Percentiles rank a stretch among this genome's conserved stretches.
These are phyloP conservation scores for Heliconius ismenius DNA, from an alignment of 2,888 invertebrate species.

Conservation along the genomic window DNA sequence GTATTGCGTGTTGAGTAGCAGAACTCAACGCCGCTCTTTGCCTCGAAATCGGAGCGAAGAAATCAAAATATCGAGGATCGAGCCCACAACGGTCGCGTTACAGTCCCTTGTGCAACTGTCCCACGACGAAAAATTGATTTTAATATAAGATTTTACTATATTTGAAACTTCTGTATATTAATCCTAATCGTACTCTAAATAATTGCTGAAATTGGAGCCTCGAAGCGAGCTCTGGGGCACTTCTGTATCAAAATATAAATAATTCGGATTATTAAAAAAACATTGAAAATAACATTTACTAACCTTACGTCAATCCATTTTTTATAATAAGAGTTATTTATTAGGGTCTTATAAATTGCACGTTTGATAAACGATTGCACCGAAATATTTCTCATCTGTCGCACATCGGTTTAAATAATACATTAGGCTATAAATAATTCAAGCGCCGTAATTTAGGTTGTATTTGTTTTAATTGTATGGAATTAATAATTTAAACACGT, in stretches of 20 bases:
- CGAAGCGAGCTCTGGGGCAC: neutral
- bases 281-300: neutral
- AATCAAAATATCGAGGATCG: no score
- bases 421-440: neutral
- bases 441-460: neutral
- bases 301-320: neutral
- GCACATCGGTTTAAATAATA: neutral
- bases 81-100: no score
- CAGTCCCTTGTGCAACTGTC: no score
- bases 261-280: neutral
- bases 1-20: no score
- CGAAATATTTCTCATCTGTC: slow-evolving; percentile 13
- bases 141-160: no score
- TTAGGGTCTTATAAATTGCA: slow-evolving; percentile 8
- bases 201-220: neutral
- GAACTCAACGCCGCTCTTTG: no score
- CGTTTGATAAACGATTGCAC: neutral
- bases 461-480: slow-evolving; percentile 6
- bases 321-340: slow-evolving; percentile 2
- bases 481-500: neutral
- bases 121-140: no score
- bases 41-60: no score
- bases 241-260: neutral
- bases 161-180: no score
- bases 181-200: no score